Percentiles rank a stretch among this genome's conserved stretches.
phyloP scores from a whole-genome alignment of 2,113 vertebrate species.

The Cyprinodon brontotheroides region DNA sequence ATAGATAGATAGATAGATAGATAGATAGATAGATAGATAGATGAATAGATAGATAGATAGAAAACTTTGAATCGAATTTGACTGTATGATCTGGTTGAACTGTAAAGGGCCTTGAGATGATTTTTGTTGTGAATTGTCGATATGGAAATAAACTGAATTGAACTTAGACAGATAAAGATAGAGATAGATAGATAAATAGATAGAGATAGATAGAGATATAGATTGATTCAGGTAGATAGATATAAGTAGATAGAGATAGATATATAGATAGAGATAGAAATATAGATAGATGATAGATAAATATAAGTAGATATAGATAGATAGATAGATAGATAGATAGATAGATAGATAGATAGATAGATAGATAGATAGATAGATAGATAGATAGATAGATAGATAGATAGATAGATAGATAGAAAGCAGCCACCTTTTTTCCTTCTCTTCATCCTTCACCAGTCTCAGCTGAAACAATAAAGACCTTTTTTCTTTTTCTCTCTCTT shows the following conservation, averaged over 20 bases:
- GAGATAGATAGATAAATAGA: too few relatives aligned
- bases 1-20: too few relatives aligned
- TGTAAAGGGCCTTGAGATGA: too few relatives aligned
- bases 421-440: slow-evolving; percentile 45
- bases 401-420: slow-evolving; percentile 17
- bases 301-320: too few relatives aligned
- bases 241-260: slow-evolving; percentile 21
- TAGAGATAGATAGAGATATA: neutral
- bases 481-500: neutral
- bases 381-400: slow-evolving; percentile 31
- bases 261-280: slow-evolving; percentile 26
- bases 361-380: slow-evolving; percentile 28
- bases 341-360: slow-evolving; percentile 16
- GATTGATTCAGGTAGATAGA: slow-evolving; percentile 11
- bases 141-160: too few relatives aligned
- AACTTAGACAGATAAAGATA: too few relatives aligned
- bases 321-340: slow-evolving; percentile 8
- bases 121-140: too few relatives aligned
- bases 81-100: too few relatives aligned
- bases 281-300: slow-evolving; percentile 25
- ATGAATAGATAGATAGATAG: too few relatives aligned
- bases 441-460: slow-evolving; percentile 53
- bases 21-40: too few relatives aligned
- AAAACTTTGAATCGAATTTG: too few relatives aligned
- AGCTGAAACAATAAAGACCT: slow-evolving; percentile 26